Percentiles rank a stretch among this genome's conserved stretches.
phyloP scores from a whole-genome alignment of 2,797 vertebrate species.

The Hipposideros larvatus region DNA sequence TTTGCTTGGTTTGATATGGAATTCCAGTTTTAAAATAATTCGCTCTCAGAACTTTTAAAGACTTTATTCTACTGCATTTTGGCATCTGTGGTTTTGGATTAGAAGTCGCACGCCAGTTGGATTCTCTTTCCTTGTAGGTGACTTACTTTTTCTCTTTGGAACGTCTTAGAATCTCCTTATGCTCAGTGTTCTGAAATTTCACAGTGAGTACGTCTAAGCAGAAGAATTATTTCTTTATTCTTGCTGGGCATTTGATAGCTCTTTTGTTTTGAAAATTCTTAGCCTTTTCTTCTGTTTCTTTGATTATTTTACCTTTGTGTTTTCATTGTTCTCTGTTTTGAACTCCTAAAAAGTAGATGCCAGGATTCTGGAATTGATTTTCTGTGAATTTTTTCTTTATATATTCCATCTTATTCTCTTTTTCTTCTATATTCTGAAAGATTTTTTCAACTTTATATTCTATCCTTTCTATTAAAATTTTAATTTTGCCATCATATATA shows the following conservation, averaged over 20 bases:
- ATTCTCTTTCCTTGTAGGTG: neutral
- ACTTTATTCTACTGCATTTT: neutral
- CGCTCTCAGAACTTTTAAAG: neutral
- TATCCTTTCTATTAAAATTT: conserved; percentile 3
- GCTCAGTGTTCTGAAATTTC: neutral
- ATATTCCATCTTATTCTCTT: neutral
- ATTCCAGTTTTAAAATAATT: conserved; percentile 45
- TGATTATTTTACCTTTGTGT: neutral
- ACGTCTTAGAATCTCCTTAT: neutral
- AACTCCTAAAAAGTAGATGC: neutral
- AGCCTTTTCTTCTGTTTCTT: conserved; percentile 11
- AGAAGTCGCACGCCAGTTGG: neutral
- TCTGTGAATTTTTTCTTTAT: neutral
- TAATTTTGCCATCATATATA: neutral
- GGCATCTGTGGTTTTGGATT: neutral
- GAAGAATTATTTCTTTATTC: neutral
- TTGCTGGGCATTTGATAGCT: neutral
- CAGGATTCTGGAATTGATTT: neutral
- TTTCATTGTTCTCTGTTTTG: conserved; percentile 29
- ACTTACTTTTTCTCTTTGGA: neutral
- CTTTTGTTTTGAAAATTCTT: neutral
- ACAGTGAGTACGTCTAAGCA: neutral
- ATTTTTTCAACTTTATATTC: neutral
- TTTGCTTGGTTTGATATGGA: neutral
- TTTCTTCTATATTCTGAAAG: neutral